Evolutionary conservation across 1,140 invertebrate genomes (phyloP).

Genomic region (Xylocopa sonorina): DNA sequence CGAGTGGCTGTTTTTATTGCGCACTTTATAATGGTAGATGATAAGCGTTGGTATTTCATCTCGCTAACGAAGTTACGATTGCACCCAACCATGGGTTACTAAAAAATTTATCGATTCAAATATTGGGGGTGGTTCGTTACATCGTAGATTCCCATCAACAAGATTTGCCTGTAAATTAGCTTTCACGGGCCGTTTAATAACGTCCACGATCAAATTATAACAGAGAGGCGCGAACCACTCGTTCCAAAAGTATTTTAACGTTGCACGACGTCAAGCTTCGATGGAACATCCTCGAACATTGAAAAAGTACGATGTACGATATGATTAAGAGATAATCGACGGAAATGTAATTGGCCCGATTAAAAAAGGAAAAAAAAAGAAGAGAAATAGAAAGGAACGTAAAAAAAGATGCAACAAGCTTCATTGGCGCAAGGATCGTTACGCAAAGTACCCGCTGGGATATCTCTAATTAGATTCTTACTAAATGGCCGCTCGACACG

Average conservation of each 20-base stretch:
- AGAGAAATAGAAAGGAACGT: too few relatives aligned
- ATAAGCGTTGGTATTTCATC: neutral
- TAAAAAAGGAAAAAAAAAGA: neutral
- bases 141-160: slow-evolving; percentile 2
- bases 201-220: neutral
- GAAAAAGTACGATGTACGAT: neutral
- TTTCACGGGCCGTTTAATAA: neutral
- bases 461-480: slow-evolving; percentile 15
- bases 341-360: neutral
- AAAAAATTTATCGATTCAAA: slow-evolving; percentile 22
- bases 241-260: neutral
- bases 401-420: neutral
- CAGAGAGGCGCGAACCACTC: neutral
- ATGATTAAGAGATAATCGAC: neutral
- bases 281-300: neutral
- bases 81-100: neutral
- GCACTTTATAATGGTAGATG: too few relatives aligned
- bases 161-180: neutral
- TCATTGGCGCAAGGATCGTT: neutral
- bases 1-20: too few relatives aligned
- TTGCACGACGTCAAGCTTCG: neutral
- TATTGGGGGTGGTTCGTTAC: neutral
- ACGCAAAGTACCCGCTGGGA: slow-evolving; percentile 8
- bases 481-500: slow-evolving; percentile 16
- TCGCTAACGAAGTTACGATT: slow-evolving; percentile 1